These are phyloP conservation scores for Alouatta palliata DNA, from an alignment of 2,113 vertebrate species.

Conservation along the genomic window DNA sequence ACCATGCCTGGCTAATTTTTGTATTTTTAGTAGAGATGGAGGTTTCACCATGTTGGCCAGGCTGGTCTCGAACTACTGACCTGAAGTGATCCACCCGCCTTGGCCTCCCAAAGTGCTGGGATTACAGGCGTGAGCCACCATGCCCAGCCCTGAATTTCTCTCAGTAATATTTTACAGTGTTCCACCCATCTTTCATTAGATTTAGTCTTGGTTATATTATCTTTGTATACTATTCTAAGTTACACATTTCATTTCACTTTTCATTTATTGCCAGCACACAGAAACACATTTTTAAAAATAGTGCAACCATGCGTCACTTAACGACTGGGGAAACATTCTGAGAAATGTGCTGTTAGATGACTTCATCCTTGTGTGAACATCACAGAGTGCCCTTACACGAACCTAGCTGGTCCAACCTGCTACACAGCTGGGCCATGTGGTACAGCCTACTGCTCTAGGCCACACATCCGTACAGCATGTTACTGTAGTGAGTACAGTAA, in stretches of 20 bases:
- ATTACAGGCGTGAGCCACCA: neutral
- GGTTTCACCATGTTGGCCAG: neutral
- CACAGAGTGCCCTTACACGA: neutral
- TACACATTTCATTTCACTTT: neutral
- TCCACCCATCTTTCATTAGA: neutral
- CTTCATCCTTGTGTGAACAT: neutral
- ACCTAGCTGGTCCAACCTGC: neutral
- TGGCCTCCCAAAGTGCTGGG: neutral
- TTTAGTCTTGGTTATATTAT: neutral
- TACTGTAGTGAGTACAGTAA: neutral
- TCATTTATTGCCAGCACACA: neutral
- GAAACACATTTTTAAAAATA: too few relatives aligned
- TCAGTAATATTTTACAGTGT: neutral
- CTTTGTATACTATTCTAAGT: neutral
- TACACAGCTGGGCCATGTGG: neutral
- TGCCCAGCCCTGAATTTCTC: neutral
- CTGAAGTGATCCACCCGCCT: neutral
- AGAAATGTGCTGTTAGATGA: neutral
- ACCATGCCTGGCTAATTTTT: neutral
- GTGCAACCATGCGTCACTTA: neutral
- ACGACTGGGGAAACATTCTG: neutral
- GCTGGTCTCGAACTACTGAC: neutral
- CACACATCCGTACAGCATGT: neutral
- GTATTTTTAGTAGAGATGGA: neutral
- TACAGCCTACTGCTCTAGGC: accelerated